Conservation (phyloP, 2,888 invertebrate species). For the Agonopterix alstromeriana region DNA sequence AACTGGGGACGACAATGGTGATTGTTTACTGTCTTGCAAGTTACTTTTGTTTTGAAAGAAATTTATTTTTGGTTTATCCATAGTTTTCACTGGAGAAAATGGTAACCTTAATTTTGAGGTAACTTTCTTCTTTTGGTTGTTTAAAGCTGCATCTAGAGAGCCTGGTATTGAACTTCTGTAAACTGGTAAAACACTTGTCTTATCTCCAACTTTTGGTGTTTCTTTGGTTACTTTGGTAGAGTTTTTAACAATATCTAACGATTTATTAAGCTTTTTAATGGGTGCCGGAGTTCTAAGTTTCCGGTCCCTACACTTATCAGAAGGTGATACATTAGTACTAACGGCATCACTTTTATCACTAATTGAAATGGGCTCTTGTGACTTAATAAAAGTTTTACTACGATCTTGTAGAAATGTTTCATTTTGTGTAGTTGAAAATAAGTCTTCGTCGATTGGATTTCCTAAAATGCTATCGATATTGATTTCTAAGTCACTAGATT, state of each 20-base stretch:
- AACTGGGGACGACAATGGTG: slow-evolving; percentile 55
- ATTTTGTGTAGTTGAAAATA: slow-evolving; percentile 35
- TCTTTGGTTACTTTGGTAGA: slow-evolving; percentile 35
- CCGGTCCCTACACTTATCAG: slow-evolving; percentile 48
- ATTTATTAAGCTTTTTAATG: slow-evolving; percentile 51
- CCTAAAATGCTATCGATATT: slow-evolving; percentile 55
- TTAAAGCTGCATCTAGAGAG: slow-evolving; percentile 38
- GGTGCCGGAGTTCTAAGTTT: slow-evolving; percentile 51
- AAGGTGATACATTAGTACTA: slow-evolving; percentile 23
- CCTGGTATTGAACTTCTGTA: slow-evolving; percentile 52
- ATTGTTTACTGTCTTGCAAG: slow-evolving; percentile 43
- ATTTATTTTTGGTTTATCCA: slow-evolving; percentile 65
- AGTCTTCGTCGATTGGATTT: slow-evolving; percentile 36
- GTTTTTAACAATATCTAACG: slow-evolving; percentile 47
- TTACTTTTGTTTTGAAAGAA: slow-evolving; percentile 58
- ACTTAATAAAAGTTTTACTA: slow-evolving; percentile 56
- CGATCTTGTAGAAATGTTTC: slow-evolving; percentile 39
- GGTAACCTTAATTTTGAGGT: slow-evolving; percentile 59
- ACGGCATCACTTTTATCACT: slow-evolving; percentile 29
- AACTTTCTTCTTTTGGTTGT: slow-evolving; percentile 44
- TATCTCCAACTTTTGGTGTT: slow-evolving; percentile 35
- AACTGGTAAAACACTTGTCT: slow-evolving; percentile 55
- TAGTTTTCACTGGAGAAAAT: slow-evolving; percentile 56
- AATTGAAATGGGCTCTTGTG: slow-evolving; percentile 28
- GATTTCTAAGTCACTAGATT: slow-evolving; percentile 63